Percentiles rank a stretch among this genome's conserved stretches.
These are phyloP conservation scores for Gryllus longicercus DNA, from an alignment of 2,888 invertebrate genomes.

Conservation along the genomic window DNA sequence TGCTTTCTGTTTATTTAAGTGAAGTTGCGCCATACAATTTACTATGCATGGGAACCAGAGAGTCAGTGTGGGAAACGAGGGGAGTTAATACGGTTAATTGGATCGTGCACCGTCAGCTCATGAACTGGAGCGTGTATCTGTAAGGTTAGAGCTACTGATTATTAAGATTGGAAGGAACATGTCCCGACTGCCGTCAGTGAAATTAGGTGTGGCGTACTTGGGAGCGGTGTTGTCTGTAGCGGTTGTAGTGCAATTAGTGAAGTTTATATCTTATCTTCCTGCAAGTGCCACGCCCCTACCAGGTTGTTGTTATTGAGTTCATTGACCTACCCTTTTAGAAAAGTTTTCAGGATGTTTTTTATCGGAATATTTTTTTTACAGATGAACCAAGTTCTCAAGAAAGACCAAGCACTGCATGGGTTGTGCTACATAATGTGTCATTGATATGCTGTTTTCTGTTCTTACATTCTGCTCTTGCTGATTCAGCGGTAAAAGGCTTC, in stretches of 20 bases:
- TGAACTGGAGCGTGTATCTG: too few relatives aligned
- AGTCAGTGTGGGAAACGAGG: too few relatives aligned
- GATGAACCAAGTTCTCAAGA: neutral
- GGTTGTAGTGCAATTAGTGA: neutral
- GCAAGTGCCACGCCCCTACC: neutral
- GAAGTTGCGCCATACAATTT: too few relatives aligned
- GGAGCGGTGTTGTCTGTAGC: neutral
- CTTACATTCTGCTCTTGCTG: conserved; percentile 10
- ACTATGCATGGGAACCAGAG: too few relatives aligned
- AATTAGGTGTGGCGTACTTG: neutral
- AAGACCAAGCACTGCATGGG: neutral
- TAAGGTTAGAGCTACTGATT: neutral
- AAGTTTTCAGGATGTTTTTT: neutral
- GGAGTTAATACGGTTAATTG: too few relatives aligned
- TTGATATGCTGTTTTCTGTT: neutral
- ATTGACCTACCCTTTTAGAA: neutral
- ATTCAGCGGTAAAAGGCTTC: neutral
- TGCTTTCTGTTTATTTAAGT: too few relatives aligned
- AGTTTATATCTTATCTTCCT: neutral
- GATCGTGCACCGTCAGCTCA: too few relatives aligned
- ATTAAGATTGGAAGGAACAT: neutral
- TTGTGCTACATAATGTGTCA: neutral
- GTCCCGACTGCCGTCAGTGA: neutral
- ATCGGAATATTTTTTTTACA: neutral
- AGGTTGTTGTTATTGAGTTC: neutral